phyloP scores from a whole-genome alignment of 2,113 vertebrate genomes.

The Chiloscyllium plagiosum region DNA sequence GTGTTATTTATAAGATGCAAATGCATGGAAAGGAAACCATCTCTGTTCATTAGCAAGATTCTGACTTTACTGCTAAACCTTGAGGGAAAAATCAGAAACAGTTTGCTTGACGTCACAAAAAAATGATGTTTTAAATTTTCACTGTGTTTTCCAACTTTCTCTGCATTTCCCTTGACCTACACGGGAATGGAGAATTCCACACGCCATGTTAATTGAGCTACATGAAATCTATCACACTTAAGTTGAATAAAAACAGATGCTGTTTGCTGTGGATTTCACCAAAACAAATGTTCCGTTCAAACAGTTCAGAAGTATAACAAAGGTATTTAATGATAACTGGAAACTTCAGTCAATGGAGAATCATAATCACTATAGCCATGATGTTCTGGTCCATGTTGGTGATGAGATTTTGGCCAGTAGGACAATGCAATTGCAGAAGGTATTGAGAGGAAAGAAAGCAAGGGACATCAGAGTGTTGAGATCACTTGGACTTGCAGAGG shows the following conservation, averaged over 20 bases:
- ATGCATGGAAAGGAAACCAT: too few relatives aligned
- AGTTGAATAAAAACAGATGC: background rate
- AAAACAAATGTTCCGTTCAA: background rate
- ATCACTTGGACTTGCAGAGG: background rate
- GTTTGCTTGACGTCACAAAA: too few relatives aligned
- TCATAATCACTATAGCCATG: background rate
- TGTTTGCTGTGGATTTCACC: background rate
- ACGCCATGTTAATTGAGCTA: background rate
- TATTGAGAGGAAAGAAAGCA: background rate
- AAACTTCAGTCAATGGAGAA: background rate
- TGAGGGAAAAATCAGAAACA: too few relatives aligned
- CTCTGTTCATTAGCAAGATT: too few relatives aligned
- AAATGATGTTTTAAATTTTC: too few relatives aligned
- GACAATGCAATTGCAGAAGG: background rate
- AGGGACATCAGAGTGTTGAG: background rate
- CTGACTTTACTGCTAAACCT: too few relatives aligned
- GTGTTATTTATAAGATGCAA: too few relatives aligned
- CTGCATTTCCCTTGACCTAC: too few relatives aligned
- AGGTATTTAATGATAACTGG: background rate
- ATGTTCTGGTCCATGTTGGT: background rate
- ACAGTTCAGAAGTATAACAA: background rate
- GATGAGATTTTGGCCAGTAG: background rate
- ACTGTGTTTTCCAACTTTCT: too few relatives aligned
- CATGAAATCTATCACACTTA: background rate
- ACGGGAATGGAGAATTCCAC: too few relatives aligned